These are phyloP conservation scores for Cheilosia urbana DNA, from an alignment of 2,888 invertebrate species.

Conservation along the genomic window DNA sequence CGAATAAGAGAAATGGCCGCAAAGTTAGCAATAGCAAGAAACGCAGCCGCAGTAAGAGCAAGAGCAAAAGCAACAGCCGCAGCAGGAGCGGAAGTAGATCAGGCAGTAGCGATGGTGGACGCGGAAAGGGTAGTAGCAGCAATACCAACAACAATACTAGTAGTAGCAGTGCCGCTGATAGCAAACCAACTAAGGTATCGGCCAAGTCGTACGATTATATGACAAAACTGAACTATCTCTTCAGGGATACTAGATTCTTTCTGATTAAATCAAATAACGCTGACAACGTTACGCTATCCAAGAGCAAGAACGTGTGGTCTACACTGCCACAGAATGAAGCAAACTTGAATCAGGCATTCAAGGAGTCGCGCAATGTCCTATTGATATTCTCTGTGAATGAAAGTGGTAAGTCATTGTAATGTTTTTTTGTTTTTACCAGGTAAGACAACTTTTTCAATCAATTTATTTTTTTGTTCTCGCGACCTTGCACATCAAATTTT, in stretches of 20 bases:
- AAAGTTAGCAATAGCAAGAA: conserved; percentile 63
- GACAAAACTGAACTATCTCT: conserved; percentile 96
- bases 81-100: conserved; percentile 58
- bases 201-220: conserved; percentile 92
- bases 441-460: too few species aligned
- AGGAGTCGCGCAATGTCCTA: conserved; percentile 96
- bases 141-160: conserved; percentile 71
- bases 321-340: conserved; percentile 98
- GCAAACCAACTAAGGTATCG: conserved; percentile 80
- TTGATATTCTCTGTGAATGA: conserved; percentile 99
- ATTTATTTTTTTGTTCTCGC: too few species aligned
- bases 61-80: conserved; percentile 68
- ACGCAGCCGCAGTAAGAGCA: conserved; percentile 70
- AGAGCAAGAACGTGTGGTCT: conserved; percentile 98
- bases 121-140: conserved; percentile 78
- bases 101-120: conserved; percentile 54
- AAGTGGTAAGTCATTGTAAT: conserved; percentile 86
- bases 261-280: conserved; percentile 99
- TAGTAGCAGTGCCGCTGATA: conserved; percentile 62
- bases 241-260: conserved; percentile 97
- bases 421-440: not conserved
- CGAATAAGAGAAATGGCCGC: conserved; percentile 58
- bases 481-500: too few species aligned
- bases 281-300: conserved; percentile 97
- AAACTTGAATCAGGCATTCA: conserved; percentile 96